Percentiles rank a stretch among this genome's conserved stretches.
These are phyloP conservation scores for Hirtodrosophila cameraria DNA, from an alignment of 2,888 invertebrate genomes.

Conservation along the genomic window DNA sequence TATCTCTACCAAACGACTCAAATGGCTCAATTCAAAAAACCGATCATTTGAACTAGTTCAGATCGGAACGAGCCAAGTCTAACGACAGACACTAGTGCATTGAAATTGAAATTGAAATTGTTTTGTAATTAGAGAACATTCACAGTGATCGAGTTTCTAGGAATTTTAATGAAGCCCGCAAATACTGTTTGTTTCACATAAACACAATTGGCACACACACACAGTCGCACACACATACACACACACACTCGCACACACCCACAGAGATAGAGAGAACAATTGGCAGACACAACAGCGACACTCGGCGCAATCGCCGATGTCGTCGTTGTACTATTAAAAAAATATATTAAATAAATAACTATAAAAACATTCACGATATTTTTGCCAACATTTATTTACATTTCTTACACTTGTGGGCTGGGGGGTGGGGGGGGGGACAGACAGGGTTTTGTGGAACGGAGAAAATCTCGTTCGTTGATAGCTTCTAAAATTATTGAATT, in stretches of 20 bases:
- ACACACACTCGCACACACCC: slow-evolving; percentile 13
- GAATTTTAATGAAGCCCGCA: slow-evolving; percentile 54
- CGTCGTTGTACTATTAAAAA: slow-evolving; percentile 28
- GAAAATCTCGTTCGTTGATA: slow-evolving; percentile 41
- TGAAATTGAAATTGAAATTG: slow-evolving; percentile 63
- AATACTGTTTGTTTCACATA: slow-evolving; percentile 49
- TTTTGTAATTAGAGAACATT: slow-evolving; percentile 60
- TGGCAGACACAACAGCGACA: slow-evolving; percentile 46
- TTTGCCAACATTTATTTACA: slow-evolving; percentile 28
- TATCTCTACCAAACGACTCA: too few relatives aligned
- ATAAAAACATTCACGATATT: slow-evolving; percentile 21
- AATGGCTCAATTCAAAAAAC: too few relatives aligned
- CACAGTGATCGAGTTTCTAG: slow-evolving; percentile 53
- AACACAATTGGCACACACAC: slow-evolving; percentile 53
- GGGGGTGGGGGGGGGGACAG: too few relatives aligned
- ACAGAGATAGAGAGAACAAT: slow-evolving; percentile 31
- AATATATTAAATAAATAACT: slow-evolving; percentile 9
- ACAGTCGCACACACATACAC: slow-evolving; percentile 16
- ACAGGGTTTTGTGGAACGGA: too few relatives aligned
- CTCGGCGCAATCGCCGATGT: slow-evolving; percentile 55
- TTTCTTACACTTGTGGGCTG: slow-evolving; percentile 6
- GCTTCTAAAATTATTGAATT: slow-evolving; percentile 50
- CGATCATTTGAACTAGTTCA: too few relatives aligned
- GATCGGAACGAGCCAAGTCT: too few relatives aligned
- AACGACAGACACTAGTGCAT: slow-evolving; percentile 37